Evolutionary conservation across 2,888 invertebrate genomes (phyloP).

Genomic region (Neoitamus cyanurus): DNA sequence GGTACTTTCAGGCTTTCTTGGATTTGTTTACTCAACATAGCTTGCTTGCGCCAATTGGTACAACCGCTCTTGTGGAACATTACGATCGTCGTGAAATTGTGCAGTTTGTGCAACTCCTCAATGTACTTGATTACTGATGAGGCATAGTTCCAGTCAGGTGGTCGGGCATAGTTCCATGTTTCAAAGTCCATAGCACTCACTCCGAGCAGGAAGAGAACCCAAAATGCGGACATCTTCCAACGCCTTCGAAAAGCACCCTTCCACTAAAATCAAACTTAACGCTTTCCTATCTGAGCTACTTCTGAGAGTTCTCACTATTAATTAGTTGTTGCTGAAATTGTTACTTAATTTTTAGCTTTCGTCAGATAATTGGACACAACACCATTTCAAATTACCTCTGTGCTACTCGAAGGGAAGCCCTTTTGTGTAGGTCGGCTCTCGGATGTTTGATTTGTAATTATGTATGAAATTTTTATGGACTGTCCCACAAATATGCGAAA

Average conservation of each 20-base stretch:
- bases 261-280: background rate
- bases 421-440: background rate
- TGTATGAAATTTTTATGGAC: background rate
- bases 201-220: background rate
- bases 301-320: background rate
- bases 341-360: background rate
- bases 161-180: background rate
- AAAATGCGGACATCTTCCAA: background rate
- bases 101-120: background rate
- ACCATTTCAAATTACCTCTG: background rate
- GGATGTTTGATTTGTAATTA: background rate
- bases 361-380: background rate
- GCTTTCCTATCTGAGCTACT: background rate
- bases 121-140: background rate
- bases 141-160: too few relatives aligned
- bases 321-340: background rate
- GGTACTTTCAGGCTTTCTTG: background rate
- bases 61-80: background rate
- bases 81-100: background rate
- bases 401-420: background rate
- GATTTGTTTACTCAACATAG: background rate
- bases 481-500: background rate
- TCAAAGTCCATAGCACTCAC: background rate
- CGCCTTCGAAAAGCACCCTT: background rate
- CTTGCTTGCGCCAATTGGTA: background rate